Base-by-base conservation (phyloP, 2,113 vertebrate species). In the Grammomys surdaster region DNA sequence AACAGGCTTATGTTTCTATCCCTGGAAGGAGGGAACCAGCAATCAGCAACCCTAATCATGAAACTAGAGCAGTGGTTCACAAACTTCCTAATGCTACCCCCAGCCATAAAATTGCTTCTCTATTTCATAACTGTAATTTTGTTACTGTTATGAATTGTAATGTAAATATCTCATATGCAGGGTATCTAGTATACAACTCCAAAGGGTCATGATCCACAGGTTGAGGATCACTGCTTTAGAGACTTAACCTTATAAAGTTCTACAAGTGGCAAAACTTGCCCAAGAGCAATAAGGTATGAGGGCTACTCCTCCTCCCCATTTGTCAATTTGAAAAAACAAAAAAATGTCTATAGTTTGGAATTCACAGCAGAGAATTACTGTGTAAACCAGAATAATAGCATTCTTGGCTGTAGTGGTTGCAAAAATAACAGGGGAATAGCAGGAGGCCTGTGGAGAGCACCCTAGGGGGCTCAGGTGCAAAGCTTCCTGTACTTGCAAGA, bases 301-400 rank as follows among this genome's bases (percentile, higher is more conserved):
- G 43, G 9, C 48, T 94, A 17, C 36, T 92, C 70, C 11, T 33
- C 10, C 31, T 73, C n/a, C 28, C 24, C 4, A 8, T 33, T 51
- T 46, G 43, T 10, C 63, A 69, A 51, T 69, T 46, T 63, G 33
- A 6, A n/a, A 22, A 33, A 60, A 82, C 40, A 40, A 51, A 81
- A 85, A 84, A 84, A 84, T 16, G 78, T 69, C 73, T 95, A 51
- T 56, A 95, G 63, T 36, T 76, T 84, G 4, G 3, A 3, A 51
- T 96, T 48, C 10, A 89, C 40, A 92, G 88, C 89, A 89, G 89
- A n/a, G 82, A 95, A 97, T 95, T 95, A 94, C 78, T 96, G 92
- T 96, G 91, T 90, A 95, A 97, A 94, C 87, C 88, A 93, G 48
- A 78, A 48, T 89, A 92, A 78, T 24, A 91, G 43, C 56, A 51